Percentiles rank a stretch among this genome's conserved stretches.
phyloP scores from a whole-genome alignment of 2,797 vertebrate genomes.

The Clarias fuscus region DNA sequence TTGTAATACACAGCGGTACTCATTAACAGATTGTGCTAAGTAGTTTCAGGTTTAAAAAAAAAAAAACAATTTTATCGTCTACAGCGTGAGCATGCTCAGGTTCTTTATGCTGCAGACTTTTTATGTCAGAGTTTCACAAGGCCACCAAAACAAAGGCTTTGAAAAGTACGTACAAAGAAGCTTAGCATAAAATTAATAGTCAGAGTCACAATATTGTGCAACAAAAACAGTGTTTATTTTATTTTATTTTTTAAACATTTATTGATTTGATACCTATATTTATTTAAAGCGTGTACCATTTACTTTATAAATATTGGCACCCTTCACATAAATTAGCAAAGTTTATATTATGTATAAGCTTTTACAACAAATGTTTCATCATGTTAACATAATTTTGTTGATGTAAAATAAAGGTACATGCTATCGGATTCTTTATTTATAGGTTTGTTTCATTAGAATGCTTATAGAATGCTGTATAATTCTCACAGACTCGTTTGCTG shows the following conservation, averaged over 20 bases:
- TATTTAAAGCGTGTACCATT: not conserved
- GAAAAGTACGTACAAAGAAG: not conserved
- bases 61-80: constrained; percentile 11
- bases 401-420: not conserved
- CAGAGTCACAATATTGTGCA: not conserved
- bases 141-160: not conserved
- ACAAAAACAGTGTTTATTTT: not conserved
- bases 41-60: not conserved
- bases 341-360: not conserved
- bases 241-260: too few species aligned
- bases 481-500: not conserved
- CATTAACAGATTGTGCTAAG: constrained; percentile 20
- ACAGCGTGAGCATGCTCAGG: not conserved
- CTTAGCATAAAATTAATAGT: not conserved
- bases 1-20: not conserved
- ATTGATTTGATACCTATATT: not conserved
- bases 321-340: not conserved
- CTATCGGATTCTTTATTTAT: not conserved
- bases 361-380: not conserved
- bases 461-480: not conserved
- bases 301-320: not conserved
- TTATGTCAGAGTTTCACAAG: not conserved
- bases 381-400: not conserved
- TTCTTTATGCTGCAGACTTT: not conserved
- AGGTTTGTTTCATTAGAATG: not conserved